Percentiles rank a stretch among this genome's conserved stretches.
These are phyloP conservation scores for Sebastes dallii DNA, from an alignment of 2,797 vertebrate species.

Conservation along the genomic window DNA sequence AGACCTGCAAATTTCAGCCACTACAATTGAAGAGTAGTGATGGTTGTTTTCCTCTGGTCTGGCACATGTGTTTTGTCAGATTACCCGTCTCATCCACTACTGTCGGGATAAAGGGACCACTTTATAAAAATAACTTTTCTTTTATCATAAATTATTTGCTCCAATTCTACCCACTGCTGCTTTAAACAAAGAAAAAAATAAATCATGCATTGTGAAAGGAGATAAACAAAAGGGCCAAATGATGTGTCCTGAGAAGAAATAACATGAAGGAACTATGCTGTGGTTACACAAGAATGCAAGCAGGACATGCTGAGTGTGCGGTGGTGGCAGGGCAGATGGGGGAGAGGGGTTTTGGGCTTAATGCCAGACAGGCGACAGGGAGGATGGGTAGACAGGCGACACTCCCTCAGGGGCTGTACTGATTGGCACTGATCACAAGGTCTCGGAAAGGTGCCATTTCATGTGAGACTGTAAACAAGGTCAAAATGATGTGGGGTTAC, in stretches of 20 bases:
- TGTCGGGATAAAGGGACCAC: no score
- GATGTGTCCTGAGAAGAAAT: not conserved
- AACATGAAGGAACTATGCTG: not conserved
- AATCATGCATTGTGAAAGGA: not conserved
- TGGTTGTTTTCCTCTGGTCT: no score
- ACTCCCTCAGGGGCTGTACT: slow-evolving; percentile 53
- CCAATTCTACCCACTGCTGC: no score
- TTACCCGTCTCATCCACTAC: no score
- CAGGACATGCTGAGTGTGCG: slow-evolving; percentile 12
- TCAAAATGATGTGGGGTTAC: slow-evolving; percentile 70
- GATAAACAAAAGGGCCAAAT: not conserved
- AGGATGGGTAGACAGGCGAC: slow-evolving; percentile 57
- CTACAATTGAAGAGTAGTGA: not conserved
- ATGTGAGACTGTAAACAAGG: slow-evolving; percentile 75
- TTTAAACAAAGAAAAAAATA: no score
- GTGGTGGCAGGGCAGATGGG: slow-evolving; percentile 38
- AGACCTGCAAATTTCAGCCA: not conserved
- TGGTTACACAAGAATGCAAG: not conserved
- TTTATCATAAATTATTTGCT: no score
- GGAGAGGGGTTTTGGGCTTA: slow-evolving; percentile 2
- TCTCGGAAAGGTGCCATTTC: slow-evolving; percentile 71
- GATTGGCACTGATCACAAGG: slow-evolving; percentile 73
- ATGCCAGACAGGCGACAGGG: slow-evolving; percentile 49
- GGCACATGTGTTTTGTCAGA: no score
- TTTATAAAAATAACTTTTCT: no score